Evolutionary conservation across 1,140 invertebrate species (phyloP).

Genomic region (Pollicipes pollicipes): DNA sequence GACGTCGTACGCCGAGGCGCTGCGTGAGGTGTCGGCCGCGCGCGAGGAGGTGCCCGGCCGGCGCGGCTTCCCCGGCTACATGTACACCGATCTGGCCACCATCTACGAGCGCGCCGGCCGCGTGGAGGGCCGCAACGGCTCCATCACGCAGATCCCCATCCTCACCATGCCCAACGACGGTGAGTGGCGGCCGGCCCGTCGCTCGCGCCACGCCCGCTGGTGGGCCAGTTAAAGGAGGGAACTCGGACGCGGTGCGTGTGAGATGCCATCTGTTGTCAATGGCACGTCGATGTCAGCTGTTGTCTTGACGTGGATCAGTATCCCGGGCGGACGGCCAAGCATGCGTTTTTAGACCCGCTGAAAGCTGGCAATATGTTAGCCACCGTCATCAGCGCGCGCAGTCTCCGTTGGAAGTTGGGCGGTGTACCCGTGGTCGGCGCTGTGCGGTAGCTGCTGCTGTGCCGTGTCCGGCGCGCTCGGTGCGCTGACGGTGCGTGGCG

Average conservation of each 20-base stretch:
- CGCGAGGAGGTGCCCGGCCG: conserved; percentile 89
- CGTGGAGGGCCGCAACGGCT: conserved; percentile 90
- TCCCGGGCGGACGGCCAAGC: too few species aligned
- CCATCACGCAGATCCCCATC: conserved; percentile 97
- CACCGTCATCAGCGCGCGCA: too few species aligned
- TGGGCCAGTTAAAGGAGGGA: conserved; percentile 17
- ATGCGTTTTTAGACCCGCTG: too few species aligned
- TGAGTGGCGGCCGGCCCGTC: conserved; percentile 22
- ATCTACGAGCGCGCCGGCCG: conserved; percentile 95
- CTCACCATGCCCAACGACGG: conserved; percentile 97
- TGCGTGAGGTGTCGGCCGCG: conserved; percentile 92
- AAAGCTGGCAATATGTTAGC: too few species aligned
- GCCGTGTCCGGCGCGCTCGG: too few species aligned
- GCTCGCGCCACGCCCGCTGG: too few species aligned
- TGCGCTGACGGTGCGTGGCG: too few species aligned
- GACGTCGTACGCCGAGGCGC: conserved; percentile 96
- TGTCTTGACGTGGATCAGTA: too few species aligned
- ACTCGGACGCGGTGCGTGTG: too few species aligned
- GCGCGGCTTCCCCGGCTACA: conserved; percentile 93
- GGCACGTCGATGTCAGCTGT: too few species aligned
- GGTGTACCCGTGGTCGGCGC: background rate
- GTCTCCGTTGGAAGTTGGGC: too few species aligned
- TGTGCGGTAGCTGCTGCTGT: background rate
- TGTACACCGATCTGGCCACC: conserved; percentile 99
- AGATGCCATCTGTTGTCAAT: too few species aligned